A percentile compares a stretch with the other conserved stretches of the same genome.
These are phyloP conservation scores for Acanthoscelides obtectus DNA, from an alignment of 2,888 invertebrate species.

Conservation along the genomic window DNA sequence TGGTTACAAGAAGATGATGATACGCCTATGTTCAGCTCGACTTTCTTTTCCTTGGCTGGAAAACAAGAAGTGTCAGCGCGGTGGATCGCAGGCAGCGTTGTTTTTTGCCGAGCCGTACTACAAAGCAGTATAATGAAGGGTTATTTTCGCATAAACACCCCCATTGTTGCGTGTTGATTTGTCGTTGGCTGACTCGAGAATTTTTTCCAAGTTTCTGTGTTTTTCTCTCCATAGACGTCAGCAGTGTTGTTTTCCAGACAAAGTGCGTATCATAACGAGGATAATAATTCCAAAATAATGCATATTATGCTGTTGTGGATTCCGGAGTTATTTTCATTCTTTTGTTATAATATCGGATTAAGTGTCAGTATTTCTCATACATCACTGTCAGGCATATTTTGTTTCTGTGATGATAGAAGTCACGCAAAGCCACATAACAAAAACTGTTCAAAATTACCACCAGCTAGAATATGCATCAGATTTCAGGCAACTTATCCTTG, in stretches of 20 bases:
- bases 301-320: too few relatives aligned
- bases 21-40: background rate
- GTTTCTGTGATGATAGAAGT: too few relatives aligned
- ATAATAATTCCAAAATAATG: too few relatives aligned
- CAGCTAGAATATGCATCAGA: too few relatives aligned
- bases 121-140: background rate
- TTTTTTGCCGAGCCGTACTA: background rate
- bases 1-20: too few relatives aligned
- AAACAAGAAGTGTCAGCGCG: background rate
- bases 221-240: background rate
- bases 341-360: too few relatives aligned
- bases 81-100: background rate
- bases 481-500: too few relatives aligned
- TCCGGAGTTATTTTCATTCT: too few relatives aligned
- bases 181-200: background rate
- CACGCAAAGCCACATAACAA: too few relatives aligned
- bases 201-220: background rate
- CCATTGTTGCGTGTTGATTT: background rate
- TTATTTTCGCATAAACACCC: background rate
- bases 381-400: too few relatives aligned
- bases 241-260: background rate
- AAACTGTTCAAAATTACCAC: too few relatives aligned
- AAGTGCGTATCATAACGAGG: background rate
- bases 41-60: background rate
- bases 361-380: too few relatives aligned